Evolutionary conservation across 2,113 vertebrate genomes (phyloP).

Genomic region (Sinocyclocheilus anophthalmus): DNA sequence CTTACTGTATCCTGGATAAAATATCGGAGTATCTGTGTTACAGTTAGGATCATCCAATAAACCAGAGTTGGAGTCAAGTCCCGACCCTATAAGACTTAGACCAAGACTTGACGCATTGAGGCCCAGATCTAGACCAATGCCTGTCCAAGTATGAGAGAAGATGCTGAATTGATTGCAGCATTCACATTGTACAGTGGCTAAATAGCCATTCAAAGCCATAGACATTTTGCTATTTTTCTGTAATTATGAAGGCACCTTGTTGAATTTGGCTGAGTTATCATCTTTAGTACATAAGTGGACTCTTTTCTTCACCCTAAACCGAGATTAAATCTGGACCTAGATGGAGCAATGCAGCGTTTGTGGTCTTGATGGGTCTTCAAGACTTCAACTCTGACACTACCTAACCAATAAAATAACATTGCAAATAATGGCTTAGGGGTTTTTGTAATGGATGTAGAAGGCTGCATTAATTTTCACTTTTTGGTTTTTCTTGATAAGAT

Average conservation of each 20-base stretch:
- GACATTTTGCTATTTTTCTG: not conserved
- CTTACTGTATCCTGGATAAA: not conserved
- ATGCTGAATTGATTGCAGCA: not conserved
- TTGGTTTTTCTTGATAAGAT: not conserved
- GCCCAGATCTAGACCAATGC: not conserved
- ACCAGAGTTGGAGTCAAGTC: slow-evolving; percentile 8
- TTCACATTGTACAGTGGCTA: not conserved
- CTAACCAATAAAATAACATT: not conserved
- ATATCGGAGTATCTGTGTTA: not conserved
- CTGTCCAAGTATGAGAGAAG: not conserved
- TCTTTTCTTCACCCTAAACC: no score
- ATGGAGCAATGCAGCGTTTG: not conserved
- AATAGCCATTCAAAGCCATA: not conserved
- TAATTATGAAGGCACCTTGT: not conserved
- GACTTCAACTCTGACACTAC: not conserved
- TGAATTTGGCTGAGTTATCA: not conserved
- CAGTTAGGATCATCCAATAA: not conserved
- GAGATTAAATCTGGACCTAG: not conserved
- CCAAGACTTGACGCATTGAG: not conserved
- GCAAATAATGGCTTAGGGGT: not conserved
- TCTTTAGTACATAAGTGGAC: not conserved
- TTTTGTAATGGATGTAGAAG: not conserved
- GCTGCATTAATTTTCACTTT: not conserved
- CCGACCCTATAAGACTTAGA: not conserved
- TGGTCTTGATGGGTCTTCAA: not conserved